Base-by-base conservation (phyloP, 1,140 invertebrate genomes). In the Drosophila prosaltans region DNA sequence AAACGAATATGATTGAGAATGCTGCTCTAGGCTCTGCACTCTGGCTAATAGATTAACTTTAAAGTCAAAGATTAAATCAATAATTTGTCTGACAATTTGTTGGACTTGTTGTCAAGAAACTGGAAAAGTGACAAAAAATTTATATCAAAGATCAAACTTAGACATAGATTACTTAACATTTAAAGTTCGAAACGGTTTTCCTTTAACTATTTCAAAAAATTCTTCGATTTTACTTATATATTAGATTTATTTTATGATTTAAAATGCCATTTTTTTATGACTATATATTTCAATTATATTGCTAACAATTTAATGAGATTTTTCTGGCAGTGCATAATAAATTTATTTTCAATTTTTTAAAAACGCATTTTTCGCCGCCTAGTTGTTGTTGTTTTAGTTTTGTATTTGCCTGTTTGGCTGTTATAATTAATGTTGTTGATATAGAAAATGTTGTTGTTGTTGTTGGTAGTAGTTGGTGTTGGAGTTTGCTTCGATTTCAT, bases 381-480 rank as follows among this genome's bases (percentile, higher is more conserved):
- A 69, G 71, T 51, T 62, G 69, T 39, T 67, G 77, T 9, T 73
- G 45, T 51, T 60, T 59, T 51, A 8, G 16, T 16, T 16, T 48
- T 43, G 54, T 68, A 45, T 43, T 65, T 21, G 72, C 61, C 61
- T 61, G 78, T 71, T 58, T 80, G 77, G 73, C 80, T 89, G 69
- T 84, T 90, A 89, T 89, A 89, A 89, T 89, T 89, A 89, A 89
- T 89, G 85, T 89, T 89, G 80, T 71, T 89, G 84, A 89, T 89
- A 89, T 67, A 72, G 69, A 65, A 89, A 73, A 73, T 73, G 68
- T 60, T 57, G 81, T 83, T 71, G 68, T 55, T 81, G 32, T 62
- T 69, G 48, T 62, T 61, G 65, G 48, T 66, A 16, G 16, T 16
- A 16, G 68, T 48, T 71, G 72, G 48, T 71, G 75, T 71, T 63